Percentiles rank a stretch among this genome's conserved stretches.
Conservation (phyloP, 2,113 vertebrate genomes). For the Capricornis sumatraensis region DNA sequence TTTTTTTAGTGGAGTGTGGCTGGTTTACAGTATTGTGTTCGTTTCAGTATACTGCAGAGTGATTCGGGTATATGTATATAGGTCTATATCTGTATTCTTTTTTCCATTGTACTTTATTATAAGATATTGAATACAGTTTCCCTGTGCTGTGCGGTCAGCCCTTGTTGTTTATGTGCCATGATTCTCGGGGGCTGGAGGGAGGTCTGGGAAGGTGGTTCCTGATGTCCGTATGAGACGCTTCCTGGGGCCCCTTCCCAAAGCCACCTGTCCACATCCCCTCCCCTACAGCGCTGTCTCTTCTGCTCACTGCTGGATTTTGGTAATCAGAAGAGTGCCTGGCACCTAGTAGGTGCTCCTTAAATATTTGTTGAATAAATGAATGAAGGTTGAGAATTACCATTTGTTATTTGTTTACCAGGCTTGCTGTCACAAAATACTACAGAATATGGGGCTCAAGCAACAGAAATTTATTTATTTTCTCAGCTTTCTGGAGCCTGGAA, state of each 20-base stretch:
- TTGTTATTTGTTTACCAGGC: background rate
- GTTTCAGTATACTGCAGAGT: background rate
- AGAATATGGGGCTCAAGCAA: background rate
- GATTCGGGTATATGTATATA: fast-evolving
- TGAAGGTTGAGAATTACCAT: background rate
- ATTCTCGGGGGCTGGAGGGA: background rate
- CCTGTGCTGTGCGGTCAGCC: background rate
- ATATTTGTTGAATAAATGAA: background rate
- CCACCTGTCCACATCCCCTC: background rate
- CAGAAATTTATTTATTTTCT: background rate
- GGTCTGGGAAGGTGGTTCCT: background rate
- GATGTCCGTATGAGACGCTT: background rate
- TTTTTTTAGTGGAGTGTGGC: background rate
- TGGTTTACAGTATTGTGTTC: background rate
- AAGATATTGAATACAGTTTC: background rate
- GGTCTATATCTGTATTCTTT: background rate
- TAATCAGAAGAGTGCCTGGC: background rate
- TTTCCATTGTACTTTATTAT: background rate
- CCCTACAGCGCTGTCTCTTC: background rate
- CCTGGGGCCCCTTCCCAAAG: background rate
- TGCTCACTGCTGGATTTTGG: background rate
- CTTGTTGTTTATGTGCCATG: background rate
- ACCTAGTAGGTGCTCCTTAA: background rate
- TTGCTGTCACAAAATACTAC: background rate
- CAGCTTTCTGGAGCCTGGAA: background rate